A percentile compares a stretch with the other conserved stretches of the same genome.
Evolutionary conservation across 2,797 vertebrate genomes (phyloP).

Genomic region (Salarias fasciatus): DNA sequence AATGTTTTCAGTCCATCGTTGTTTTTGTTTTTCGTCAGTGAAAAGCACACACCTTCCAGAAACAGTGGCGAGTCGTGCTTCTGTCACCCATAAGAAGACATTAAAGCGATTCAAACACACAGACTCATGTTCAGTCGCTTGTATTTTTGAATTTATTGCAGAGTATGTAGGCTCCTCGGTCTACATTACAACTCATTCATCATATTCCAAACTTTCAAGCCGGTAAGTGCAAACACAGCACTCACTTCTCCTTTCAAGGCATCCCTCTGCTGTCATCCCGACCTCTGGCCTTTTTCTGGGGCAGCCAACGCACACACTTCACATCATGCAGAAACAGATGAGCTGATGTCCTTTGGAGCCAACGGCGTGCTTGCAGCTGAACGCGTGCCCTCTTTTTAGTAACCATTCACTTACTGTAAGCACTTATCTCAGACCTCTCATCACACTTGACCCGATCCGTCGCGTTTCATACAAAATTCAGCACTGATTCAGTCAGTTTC

Average conservation of each 20-base stretch:
- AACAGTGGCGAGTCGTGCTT: slow-evolving; percentile 1
- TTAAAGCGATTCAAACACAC: slow-evolving; percentile 38
- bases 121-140: slow-evolving; percentile 59
- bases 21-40: background rate
- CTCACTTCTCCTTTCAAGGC: slow-evolving; percentile 49
- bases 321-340: slow-evolving; percentile 22
- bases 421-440: slow-evolving; percentile 71
- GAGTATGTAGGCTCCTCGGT: slow-evolving; percentile 64
- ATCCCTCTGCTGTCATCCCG: slow-evolving; percentile 45
- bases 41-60: background rate
- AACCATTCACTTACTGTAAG: slow-evolving; percentile 25
- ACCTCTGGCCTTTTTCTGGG: slow-evolving; percentile 44
- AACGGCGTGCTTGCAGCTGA: slow-evolving; percentile 22
- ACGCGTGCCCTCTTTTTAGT: slow-evolving; percentile 8
- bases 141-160: slow-evolving; percentile 77
- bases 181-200: slow-evolving; percentile 61
- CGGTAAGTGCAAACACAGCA: slow-evolving; percentile 68
- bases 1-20: background rate
- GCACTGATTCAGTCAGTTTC: slow-evolving; percentile 39
- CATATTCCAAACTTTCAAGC: slow-evolving; percentile 59
- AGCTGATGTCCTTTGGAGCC: slow-evolving; percentile 7
- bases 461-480: slow-evolving; percentile 50
- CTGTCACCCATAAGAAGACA: background rate
- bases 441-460: slow-evolving; percentile 32
- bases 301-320: slow-evolving; percentile 33